Percentiles rank a stretch among this genome's conserved stretches.
phyloP scores from a whole-genome alignment of 2,113 vertebrate genomes.

The Hypocryptadius cinnamomeus region DNA sequence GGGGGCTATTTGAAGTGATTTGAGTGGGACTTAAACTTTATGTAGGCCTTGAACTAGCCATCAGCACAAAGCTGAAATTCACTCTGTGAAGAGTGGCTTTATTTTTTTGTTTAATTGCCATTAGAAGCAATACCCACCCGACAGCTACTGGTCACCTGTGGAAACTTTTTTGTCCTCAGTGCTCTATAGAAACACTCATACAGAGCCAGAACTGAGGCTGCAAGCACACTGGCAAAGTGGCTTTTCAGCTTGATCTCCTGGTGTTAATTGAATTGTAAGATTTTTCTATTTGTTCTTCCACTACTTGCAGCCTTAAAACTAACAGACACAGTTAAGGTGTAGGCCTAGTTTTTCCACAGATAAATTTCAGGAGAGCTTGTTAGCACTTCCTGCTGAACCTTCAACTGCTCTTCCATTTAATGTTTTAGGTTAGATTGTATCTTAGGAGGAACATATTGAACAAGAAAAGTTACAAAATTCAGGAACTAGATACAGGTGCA shows the following conservation, averaged over 20 bases:
- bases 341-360: neutral
- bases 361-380: neutral
- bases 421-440: neutral
- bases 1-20: neutral
- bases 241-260: neutral
- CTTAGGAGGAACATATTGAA: neutral
- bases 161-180: neutral
- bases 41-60: neutral
- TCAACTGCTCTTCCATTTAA: too few relatives aligned
- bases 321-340: fast-evolving
- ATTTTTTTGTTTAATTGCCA: neutral
- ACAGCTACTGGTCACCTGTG: neutral
- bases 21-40: neutral
- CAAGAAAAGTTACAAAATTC: neutral
- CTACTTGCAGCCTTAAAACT: neutral
- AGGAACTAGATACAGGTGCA: neutral
- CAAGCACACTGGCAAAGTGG: neutral
- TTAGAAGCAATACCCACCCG: neutral
- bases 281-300: neutral
- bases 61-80: neutral
- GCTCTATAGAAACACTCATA: neutral
- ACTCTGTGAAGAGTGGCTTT: neutral
- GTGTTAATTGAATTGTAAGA: neutral
- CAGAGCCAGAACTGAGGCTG: neutral
- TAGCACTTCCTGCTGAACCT: neutral